These are phyloP conservation scores for Lochmaea crataegi DNA, from an alignment of 2,888 invertebrate genomes.

Conservation along the genomic window DNA sequence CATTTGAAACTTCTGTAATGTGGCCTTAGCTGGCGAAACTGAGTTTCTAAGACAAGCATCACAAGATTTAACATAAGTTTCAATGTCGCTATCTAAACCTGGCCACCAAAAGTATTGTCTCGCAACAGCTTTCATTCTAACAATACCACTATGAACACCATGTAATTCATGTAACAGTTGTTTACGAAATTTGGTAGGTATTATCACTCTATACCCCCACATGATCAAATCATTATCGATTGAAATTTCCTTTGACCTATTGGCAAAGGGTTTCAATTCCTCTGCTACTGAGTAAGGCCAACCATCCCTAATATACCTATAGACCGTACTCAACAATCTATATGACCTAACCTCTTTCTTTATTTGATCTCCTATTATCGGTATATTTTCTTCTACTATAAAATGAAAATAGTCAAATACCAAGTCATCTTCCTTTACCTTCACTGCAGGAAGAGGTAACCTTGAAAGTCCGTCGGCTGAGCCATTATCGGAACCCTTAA, in stretches of 20 bases:
- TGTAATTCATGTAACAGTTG: slow-evolving; percentile 43
- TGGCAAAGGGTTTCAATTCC: slow-evolving; percentile 26
- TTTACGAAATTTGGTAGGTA: slow-evolving; percentile 32
- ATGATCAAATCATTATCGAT: slow-evolving; percentile 36
- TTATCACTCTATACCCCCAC: slow-evolving; percentile 39
- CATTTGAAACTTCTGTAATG: slow-evolving; percentile 46
- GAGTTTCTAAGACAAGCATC: slow-evolving; percentile 48
- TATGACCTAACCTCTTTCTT: slow-evolving; percentile 23
- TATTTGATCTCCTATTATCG: slow-evolving; percentile 9
- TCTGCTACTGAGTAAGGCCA: slow-evolving; percentile 26
- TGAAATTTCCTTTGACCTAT: slow-evolving; percentile 24
- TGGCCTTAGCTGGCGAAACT: slow-evolving; percentile 51
- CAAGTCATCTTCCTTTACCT: slow-evolving; percentile 3
- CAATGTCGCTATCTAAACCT: slow-evolving; percentile 51
- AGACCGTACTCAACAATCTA: slow-evolving; percentile 21
- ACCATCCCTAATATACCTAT: slow-evolving; percentile 30
- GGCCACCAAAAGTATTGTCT: slow-evolving; percentile 49
- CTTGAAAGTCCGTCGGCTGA: slow-evolving; percentile 27
- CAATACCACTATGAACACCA: slow-evolving; percentile 43
- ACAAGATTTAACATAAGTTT: slow-evolving; percentile 48
- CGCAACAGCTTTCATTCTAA: slow-evolving; percentile 53
- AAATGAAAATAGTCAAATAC: slow-evolving; percentile 27
- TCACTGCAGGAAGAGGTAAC: slow-evolving; percentile 17
- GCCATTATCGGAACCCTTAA: slow-evolving; percentile 29
- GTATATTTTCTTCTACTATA: slow-evolving; percentile 20